Percentiles rank a stretch among this genome's conserved stretches.
These are phyloP conservation scores for Pyrrhura leucotis DNA, from an alignment of 2,797 vertebrate genomes.

Conservation along the genomic window DNA sequence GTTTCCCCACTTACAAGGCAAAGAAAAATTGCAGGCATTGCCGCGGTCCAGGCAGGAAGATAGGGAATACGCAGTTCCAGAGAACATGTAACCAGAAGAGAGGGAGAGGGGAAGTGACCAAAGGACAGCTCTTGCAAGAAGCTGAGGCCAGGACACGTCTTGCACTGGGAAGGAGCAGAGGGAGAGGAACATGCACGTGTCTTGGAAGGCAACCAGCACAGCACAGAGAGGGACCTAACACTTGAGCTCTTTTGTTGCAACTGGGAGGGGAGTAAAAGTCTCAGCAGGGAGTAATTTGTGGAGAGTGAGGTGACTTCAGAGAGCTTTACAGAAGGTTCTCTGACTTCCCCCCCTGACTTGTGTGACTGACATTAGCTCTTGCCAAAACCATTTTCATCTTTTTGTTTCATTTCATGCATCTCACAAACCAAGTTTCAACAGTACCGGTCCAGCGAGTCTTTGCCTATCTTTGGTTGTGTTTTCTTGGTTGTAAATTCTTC, in stretches of 20 bases:
- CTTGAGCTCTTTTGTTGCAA: not conserved
- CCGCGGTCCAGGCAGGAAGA: fast-evolving
- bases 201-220: not conserved
- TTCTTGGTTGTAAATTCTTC: not conserved
- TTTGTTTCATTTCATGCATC: constrained; percentile 5
- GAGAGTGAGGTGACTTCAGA: not conserved
- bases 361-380: not conserved
- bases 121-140: not conserved
- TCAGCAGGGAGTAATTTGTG: not conserved
- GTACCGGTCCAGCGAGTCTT: not conserved
- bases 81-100: not conserved
- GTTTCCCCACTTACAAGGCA: not conserved
- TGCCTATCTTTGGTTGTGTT: fast-evolving
- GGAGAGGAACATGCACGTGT: fast-evolving
- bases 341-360: not conserved
- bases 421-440: not conserved
- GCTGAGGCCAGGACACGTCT: not conserved
- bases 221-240: not conserved
- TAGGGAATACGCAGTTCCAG: fast-evolving
- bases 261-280: not conserved
- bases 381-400: not conserved
- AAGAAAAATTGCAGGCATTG: not conserved
- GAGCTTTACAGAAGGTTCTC: not conserved
- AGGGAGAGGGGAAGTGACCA: not conserved
- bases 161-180: not conserved